Evolutionary conservation across 2,888 invertebrate species (phyloP).

Genomic region (Agriopis marginaria): DNA sequence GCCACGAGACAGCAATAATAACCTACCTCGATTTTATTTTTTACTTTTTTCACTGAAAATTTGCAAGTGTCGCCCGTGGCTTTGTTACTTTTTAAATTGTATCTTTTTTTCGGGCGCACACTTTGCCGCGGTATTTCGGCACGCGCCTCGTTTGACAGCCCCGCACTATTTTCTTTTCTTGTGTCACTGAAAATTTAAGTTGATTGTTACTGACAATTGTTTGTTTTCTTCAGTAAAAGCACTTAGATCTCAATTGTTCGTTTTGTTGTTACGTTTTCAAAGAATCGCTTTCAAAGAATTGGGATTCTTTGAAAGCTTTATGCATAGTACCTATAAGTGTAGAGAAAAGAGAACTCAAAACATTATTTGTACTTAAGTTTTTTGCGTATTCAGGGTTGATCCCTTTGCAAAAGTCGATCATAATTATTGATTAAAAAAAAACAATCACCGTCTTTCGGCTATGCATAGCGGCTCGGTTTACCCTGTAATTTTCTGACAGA

Average conservation of each 20-base stretch:
- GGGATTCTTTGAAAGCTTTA: background rate
- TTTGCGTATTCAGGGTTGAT: too few relatives aligned
- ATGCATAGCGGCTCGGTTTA: too few relatives aligned
- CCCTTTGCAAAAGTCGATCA: too few relatives aligned
- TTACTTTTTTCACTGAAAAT: slow-evolving; percentile 76
- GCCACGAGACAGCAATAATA: slow-evolving; percentile 72
- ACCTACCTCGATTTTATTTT: slow-evolving; percentile 68
- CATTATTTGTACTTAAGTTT: too few relatives aligned
- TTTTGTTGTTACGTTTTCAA: background rate
- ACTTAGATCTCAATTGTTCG: background rate
- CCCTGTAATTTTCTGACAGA: too few relatives aligned
- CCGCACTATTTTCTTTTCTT: slow-evolving; percentile 42
- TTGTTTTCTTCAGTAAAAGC: background rate
- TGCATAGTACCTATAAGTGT: too few relatives aligned
- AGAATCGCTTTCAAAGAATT: background rate
- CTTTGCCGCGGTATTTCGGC: slow-evolving; percentile 56
- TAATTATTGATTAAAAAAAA: too few relatives aligned
- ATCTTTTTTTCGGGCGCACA: slow-evolving; percentile 56
- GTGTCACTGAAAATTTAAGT: slow-evolving; percentile 9
- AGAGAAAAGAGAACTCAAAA: too few relatives aligned
- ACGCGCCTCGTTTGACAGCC: slow-evolving; percentile 73
- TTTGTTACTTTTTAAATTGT: slow-evolving; percentile 60
- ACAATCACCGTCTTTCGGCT: too few relatives aligned
- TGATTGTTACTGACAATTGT: background rate
- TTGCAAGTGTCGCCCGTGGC: slow-evolving; percentile 68